A percentile compares a stretch with the other conserved stretches of the same genome.
phyloP scores from a whole-genome alignment of 2,888 invertebrate genomes.

The Tetheella fluctuosa region DNA sequence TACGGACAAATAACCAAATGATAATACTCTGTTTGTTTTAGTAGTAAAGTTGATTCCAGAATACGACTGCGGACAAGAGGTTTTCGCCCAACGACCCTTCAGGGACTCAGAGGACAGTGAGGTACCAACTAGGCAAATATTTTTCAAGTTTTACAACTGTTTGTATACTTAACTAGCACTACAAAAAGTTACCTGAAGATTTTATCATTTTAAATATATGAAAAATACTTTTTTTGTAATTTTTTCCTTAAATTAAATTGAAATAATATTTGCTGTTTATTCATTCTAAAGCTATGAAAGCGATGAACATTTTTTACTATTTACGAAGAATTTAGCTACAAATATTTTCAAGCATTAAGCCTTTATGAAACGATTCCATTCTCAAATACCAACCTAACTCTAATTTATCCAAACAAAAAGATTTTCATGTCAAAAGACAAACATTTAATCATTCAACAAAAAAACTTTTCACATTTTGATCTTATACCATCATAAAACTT shows the following conservation, averaged over 20 bases:
- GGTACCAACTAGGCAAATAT: slow-evolving; percentile 49
- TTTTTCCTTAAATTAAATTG: neutral
- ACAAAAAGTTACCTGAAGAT: slow-evolving; percentile 16
- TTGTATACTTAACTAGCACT: slow-evolving; percentile 42
- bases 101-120: slow-evolving; percentile 39
- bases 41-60: slow-evolving; percentile 21
- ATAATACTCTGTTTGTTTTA: neutral
- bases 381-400: neutral
- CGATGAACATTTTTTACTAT: no score
- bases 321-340: no score
- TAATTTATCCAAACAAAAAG: slow-evolving; percentile 10
- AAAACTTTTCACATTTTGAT: slow-evolving; percentile 20
- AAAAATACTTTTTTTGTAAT: neutral
- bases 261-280: no score
- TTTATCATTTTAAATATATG: neutral
- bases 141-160: slow-evolving; percentile 45
- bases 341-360: no score
- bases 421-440: slow-evolving; percentile 6
- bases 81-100: slow-evolving; percentile 49
- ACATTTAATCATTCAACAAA: slow-evolving; percentile 6
- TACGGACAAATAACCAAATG: neutral
- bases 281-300: neutral
- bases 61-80: slow-evolving; percentile 36
- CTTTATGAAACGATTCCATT: neutral
- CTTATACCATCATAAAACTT: slow-evolving; percentile 39